phyloP scores from a whole-genome alignment of 1,140 invertebrate genomes.

The Chironomus striatipennis region DNA sequence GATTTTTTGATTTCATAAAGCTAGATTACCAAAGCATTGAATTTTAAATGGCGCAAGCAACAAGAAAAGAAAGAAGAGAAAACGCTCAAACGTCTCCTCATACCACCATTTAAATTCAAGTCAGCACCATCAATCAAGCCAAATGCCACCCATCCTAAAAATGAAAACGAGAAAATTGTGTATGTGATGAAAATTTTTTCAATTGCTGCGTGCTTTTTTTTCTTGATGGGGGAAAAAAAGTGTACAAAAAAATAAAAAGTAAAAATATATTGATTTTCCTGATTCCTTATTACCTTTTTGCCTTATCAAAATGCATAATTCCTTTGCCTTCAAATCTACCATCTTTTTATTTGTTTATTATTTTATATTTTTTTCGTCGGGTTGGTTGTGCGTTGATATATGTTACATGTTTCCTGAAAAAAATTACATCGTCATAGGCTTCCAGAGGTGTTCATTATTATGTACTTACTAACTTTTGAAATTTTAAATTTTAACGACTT shows the following conservation, averaged over 20 bases:
- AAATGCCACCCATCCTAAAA: slow-evolving; percentile 1
- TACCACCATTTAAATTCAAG: slow-evolving; percentile 9
- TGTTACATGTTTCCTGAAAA: neutral
- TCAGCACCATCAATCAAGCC: slow-evolving; percentile 5
- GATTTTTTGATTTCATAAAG: slow-evolving; percentile 66
- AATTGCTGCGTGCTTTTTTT: slow-evolving; percentile 12
- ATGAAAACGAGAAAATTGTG: neutral
- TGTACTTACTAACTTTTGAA: too few species aligned
- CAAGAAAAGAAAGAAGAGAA: slow-evolving; percentile 17
- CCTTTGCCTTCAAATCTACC: neutral
- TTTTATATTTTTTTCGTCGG: slow-evolving; percentile 25
- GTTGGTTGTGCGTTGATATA: neutral
- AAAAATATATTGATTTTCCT: slow-evolving; percentile 15
- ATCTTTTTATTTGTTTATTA: slow-evolving; percentile 21
- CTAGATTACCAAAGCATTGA: slow-evolving; percentile 89
- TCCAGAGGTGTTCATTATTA: too few species aligned
- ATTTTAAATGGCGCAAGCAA: slow-evolving; percentile 27
- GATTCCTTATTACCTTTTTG: neutral
- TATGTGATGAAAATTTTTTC: slow-evolving; percentile 9
- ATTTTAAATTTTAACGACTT: neutral
- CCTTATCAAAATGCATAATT: too few species aligned
- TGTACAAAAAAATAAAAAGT: neutral
- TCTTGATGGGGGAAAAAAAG: neutral
- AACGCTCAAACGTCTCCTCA: neutral
- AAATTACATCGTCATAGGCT: too few species aligned